phyloP scores from a whole-genome alignment of 1,140 invertebrate species.

The Euborellia annulipes region DNA sequence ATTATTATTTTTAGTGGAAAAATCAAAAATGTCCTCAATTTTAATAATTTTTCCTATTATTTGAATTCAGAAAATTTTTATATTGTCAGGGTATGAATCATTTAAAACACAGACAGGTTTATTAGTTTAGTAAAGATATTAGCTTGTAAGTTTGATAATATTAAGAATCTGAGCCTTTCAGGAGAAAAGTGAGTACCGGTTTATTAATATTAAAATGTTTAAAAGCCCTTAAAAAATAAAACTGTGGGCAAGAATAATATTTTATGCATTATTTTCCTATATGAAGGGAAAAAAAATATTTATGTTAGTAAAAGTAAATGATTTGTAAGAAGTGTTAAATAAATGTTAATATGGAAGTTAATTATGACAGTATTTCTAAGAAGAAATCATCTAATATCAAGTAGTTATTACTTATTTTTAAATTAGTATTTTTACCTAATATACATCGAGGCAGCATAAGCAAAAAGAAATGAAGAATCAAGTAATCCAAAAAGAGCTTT shows the following conservation, averaged over 20 bases:
- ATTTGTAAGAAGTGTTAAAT: neutral
- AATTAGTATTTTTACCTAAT: too few relatives aligned
- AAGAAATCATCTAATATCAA: too few relatives aligned
- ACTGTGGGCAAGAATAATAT: too few relatives aligned
- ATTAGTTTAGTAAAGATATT: neutral
- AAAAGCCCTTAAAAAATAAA: too few relatives aligned
- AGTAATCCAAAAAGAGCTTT: slow-evolving; percentile 68
- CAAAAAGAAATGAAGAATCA: slow-evolving; percentile 84
- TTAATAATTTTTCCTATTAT: neutral
- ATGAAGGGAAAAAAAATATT: neutral
- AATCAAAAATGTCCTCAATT: neutral
- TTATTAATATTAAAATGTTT: too few relatives aligned
- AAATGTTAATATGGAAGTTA: neutral
- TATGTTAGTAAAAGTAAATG: neutral
- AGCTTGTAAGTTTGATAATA: too few relatives aligned
- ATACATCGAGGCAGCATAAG: slow-evolving; percentile 91
- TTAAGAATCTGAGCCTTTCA: too few relatives aligned
- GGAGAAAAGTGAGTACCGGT: too few relatives aligned
- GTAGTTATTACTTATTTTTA: too few relatives aligned
- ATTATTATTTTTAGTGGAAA: slow-evolving; percentile 1
- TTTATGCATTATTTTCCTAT: neutral
- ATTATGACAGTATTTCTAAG: too few relatives aligned
- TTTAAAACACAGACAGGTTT: neutral
- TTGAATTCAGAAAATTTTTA: neutral
- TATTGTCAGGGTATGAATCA: neutral